Conservation (phyloP, 1,140 invertebrate species). For the Leptinotarsa undecemlineata region DNA sequence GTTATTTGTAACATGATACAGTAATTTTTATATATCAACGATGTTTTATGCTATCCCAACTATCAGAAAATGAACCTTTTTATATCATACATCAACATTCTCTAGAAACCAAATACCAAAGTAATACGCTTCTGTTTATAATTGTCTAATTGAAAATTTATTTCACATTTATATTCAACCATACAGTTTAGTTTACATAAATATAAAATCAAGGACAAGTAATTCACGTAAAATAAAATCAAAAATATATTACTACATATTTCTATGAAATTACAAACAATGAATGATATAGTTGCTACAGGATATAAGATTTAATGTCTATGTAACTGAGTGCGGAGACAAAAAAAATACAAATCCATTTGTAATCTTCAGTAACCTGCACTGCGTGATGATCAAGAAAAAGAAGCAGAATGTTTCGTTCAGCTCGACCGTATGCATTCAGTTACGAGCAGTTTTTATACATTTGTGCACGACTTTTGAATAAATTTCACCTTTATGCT, state of each 20-base stretch:
- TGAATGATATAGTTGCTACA: conserved; percentile 22
- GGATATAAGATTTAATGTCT: conserved; percentile 14
- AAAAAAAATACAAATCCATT: not conserved
- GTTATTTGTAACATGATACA: no score
- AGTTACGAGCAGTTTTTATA: no score
- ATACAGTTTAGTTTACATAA: conserved; percentile 33
- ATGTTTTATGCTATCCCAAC: no score
- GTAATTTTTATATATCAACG: no score
- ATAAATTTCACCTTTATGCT: no score
- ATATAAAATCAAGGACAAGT: conserved; percentile 28
- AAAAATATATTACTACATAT: conserved; percentile 28
- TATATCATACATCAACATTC: no score
- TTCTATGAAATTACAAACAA: conserved; percentile 30
- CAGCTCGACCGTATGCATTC: not conserved
- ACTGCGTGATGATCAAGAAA: conserved; percentile 13
- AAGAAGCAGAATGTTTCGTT: conserved; percentile 5
- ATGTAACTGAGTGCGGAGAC: not conserved
- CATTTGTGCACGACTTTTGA: no score
- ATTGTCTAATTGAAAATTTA: conserved; percentile 28
- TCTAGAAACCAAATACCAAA: not conserved
- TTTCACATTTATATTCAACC: conserved; percentile 30
- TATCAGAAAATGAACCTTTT: no score
- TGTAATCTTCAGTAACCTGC: conserved; percentile 12
- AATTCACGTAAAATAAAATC: conserved; percentile 25
- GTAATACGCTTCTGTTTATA: not conserved